Percentiles rank a stretch among this genome's conserved stretches.
phyloP scores from a whole-genome alignment of 2,888 invertebrate genomes.

The Axea sp. region DNA sequence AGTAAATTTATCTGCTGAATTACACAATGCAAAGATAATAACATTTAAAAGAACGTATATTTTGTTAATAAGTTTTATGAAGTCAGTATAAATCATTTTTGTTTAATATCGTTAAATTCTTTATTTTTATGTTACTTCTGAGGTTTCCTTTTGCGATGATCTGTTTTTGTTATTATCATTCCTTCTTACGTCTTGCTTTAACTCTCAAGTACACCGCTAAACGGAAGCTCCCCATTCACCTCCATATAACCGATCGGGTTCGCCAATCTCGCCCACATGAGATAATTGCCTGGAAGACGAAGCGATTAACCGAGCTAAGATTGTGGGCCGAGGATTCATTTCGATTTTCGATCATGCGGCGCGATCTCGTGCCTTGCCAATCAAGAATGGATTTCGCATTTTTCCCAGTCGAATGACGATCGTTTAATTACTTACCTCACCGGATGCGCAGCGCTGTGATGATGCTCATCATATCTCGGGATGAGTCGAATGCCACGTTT shows the following conservation, averaged over 20 bases:
- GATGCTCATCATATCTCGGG: slow-evolving; percentile 35
- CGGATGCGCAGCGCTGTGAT: slow-evolving; percentile 45
- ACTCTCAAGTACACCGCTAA: slow-evolving; percentile 21
- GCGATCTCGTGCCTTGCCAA: slow-evolving; percentile 65
- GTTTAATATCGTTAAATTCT: too few species aligned
- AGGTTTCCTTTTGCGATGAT: too few species aligned
- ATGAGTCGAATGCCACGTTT: slow-evolving; percentile 36
- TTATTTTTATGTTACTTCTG: too few species aligned
- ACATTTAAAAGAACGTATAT: too few species aligned
- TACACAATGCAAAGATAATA: too few species aligned
- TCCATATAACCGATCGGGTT: slow-evolving; percentile 67
- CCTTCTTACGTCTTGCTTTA: slow-evolving; percentile 22
- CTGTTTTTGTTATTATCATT: slow-evolving; percentile 22
- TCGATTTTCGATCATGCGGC: slow-evolving; percentile 66
- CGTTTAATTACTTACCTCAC: slow-evolving; percentile 57
- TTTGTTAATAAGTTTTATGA: too few species aligned
- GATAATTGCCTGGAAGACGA: slow-evolving; percentile 77
- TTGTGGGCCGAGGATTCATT: slow-evolving; percentile 72
- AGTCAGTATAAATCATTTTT: too few species aligned
- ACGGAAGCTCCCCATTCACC: slow-evolving; percentile 65
- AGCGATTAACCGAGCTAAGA: slow-evolving; percentile 72
- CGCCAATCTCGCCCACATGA: slow-evolving; percentile 74
- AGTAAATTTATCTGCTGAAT: too few species aligned
- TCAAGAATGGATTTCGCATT: slow-evolving; percentile 59
- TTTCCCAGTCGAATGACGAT: slow-evolving; percentile 54